Conservation (phyloP, 2,797 vertebrate species). For the Botia almorhae region DNA sequence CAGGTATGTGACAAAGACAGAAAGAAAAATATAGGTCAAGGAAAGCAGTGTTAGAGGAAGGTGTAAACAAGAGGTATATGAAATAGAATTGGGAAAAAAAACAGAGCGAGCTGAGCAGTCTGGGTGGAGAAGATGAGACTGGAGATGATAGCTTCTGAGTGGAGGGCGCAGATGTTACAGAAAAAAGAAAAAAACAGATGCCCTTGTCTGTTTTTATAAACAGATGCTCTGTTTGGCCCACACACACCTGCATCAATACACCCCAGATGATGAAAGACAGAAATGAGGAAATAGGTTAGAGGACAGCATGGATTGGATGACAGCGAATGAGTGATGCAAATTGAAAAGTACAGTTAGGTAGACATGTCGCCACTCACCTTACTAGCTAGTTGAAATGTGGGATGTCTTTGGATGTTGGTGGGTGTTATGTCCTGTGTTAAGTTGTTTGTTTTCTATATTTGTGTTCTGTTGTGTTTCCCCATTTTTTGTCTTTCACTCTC, state of each 20-base stretch:
- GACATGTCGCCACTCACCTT: neutral
- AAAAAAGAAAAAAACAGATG: neutral
- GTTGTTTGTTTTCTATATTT: no score
- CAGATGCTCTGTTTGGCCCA: slow-evolving; percentile 19
- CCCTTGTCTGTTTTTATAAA: slow-evolving; percentile 16
- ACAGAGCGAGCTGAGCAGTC: neutral
- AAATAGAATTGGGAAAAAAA: neutral
- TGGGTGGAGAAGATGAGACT: neutral
- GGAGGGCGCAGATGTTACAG: slow-evolving; percentile 29
- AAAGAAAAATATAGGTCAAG: neutral
- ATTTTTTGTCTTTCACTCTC: no score
- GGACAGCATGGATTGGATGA: neutral
- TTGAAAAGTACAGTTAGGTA: neutral
- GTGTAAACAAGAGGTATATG: slow-evolving; percentile 12
- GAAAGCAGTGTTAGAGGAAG: neutral
- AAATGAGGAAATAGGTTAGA: slow-evolving; percentile 16
- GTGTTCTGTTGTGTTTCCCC: no score
- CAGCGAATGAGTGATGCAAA: neutral
- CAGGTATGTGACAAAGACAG: neutral
- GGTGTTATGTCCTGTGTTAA: no score
- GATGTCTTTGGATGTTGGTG: neutral
- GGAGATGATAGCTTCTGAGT: slow-evolving; percentile 2
- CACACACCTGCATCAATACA: slow-evolving; percentile 36
- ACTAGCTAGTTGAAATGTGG: neutral
- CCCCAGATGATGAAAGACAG: slow-evolving; percentile 16